phyloP scores from a whole-genome alignment of 2,888 invertebrate genomes.

The Phortica okadai region DNA sequence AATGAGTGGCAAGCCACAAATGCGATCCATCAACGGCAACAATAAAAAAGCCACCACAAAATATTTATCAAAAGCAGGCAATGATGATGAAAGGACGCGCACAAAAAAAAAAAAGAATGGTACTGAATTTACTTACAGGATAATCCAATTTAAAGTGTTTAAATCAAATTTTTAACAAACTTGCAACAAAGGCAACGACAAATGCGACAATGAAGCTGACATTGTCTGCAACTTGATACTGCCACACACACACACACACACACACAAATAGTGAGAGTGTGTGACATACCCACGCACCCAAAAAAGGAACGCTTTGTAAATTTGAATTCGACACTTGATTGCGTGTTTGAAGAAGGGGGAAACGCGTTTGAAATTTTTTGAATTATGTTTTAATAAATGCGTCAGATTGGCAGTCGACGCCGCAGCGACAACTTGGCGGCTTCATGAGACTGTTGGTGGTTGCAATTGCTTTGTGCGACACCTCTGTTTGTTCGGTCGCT shows the following conservation, averaged over 20 bases:
- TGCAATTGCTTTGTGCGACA: conserved; percentile 18
- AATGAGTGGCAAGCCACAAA: not conserved
- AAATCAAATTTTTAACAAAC: conserved; percentile 74
- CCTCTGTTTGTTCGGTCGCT: not conserved
- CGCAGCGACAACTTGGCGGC: not conserved
- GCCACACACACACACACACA: conserved; percentile 1
- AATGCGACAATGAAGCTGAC: conserved; percentile 58
- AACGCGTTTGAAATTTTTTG: conserved; percentile 62
- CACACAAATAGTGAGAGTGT: not conserved
- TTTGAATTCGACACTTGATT: conserved; percentile 40
- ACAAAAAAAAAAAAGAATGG: not conserved
- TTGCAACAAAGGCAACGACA: conserved; percentile 44
- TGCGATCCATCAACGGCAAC: not conserved
- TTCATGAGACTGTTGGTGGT: conserved; percentile 37
- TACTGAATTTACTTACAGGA: conserved; percentile 69
- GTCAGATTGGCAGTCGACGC: conserved; percentile 31
- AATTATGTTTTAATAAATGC: conserved; percentile 72
- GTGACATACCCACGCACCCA: not conserved
- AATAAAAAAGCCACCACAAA: conserved; percentile 18
- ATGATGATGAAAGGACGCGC: not conserved
- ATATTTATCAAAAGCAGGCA: not conserved
- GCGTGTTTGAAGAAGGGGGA: conserved; percentile 15
- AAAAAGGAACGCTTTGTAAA: conserved; percentile 8
- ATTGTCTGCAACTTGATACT: conserved; percentile 42
- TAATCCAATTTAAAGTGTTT: conserved; percentile 76